phyloP scores from a whole-genome alignment of 2,888 invertebrate species.

The Cheiracanthium punctorium region DNA sequence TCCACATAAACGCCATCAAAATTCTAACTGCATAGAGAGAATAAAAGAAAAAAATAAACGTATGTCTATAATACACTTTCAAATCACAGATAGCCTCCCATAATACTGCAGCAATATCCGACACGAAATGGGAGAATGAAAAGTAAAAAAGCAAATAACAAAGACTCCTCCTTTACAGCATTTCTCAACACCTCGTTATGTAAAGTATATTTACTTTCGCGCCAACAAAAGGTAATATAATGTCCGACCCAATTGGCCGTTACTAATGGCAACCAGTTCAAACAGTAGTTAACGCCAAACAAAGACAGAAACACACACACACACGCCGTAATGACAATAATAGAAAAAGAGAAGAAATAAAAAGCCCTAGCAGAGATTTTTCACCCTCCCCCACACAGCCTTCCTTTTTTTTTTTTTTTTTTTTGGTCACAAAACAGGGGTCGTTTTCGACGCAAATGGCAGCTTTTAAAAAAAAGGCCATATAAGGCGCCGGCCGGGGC shows the following conservation, averaged over 20 bases:
- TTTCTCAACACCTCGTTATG: conserved; percentile 37
- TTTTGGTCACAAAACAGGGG: no score
- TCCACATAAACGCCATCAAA: no score
- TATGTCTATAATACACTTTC: no score
- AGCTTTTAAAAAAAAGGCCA: conserved; percentile 57
- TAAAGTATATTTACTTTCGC: conserved; percentile 63
- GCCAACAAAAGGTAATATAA: conserved; percentile 8
- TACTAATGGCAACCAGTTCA: conserved; percentile 59
- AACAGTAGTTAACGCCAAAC: conserved; percentile 60
- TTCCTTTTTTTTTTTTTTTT: no score
- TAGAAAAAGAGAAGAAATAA: conserved; percentile 27
- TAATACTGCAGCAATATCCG: no score
- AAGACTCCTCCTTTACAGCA: neutral
- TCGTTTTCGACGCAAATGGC: conserved; percentile 48
- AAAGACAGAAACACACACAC: conserved; percentile 30
- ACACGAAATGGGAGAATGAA: no score
- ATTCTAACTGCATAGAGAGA: no score
- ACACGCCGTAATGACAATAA: conserved; percentile 37
- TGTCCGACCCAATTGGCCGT: conserved; percentile 48
- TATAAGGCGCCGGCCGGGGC: conserved; percentile 36
- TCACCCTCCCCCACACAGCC: neutral
- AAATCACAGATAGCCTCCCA: no score
- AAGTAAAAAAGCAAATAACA: neutral
- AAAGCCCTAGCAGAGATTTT: conserved; percentile 31
- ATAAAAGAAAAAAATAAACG: no score